A percentile compares a stretch with the other conserved stretches of the same genome.
Evolutionary conservation across 1,140 invertebrate genomes (phyloP).

Genomic region (Drosophila pectinifera): DNA sequence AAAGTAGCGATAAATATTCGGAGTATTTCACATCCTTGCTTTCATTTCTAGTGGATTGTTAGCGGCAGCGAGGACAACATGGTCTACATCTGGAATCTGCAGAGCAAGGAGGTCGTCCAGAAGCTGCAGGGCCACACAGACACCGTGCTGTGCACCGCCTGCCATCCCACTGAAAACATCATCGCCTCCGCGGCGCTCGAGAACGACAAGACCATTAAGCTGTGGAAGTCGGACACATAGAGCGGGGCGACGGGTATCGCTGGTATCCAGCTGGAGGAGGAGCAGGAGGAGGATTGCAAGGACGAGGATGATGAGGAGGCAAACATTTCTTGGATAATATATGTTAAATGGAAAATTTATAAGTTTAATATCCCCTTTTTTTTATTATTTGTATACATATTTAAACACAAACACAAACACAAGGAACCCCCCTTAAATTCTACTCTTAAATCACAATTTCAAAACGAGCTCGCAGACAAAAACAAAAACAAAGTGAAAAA

Average conservation of each 20-base stretch:
- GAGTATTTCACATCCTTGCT: no score
- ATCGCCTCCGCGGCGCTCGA: constrained; percentile 99
- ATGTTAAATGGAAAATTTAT: constrained; percentile 14
- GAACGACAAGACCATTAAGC: constrained; percentile 99
- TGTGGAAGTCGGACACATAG: constrained; percentile 99
- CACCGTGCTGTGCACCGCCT: constrained; percentile 98
- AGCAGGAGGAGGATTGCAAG: background rate
- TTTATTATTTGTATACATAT: constrained; percentile 29
- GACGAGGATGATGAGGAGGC: constrained; percentile 5
- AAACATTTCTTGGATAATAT: constrained; percentile 44
- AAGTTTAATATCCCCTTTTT: constrained; percentile 35
- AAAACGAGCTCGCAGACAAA: constrained; percentile 25
- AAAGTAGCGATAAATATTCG: no score
- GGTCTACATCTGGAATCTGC: constrained; percentile 99
- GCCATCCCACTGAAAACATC: constrained; percentile 99
- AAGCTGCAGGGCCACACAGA: constrained; percentile 98
- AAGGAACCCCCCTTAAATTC: background rate
- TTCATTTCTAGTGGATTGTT: constrained; percentile 96
- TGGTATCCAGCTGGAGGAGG: constrained; percentile 53
- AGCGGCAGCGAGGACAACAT: constrained; percentile 99
- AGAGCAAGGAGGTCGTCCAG: constrained; percentile 99
- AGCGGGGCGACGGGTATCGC: constrained; percentile 42
- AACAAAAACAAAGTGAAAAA: background rate
- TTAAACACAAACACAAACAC: constrained; percentile 5
- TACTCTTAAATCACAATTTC: constrained; percentile 23